phyloP scores from a whole-genome alignment of 1,140 invertebrate genomes.

The Drosophila paulistorum region DNA sequence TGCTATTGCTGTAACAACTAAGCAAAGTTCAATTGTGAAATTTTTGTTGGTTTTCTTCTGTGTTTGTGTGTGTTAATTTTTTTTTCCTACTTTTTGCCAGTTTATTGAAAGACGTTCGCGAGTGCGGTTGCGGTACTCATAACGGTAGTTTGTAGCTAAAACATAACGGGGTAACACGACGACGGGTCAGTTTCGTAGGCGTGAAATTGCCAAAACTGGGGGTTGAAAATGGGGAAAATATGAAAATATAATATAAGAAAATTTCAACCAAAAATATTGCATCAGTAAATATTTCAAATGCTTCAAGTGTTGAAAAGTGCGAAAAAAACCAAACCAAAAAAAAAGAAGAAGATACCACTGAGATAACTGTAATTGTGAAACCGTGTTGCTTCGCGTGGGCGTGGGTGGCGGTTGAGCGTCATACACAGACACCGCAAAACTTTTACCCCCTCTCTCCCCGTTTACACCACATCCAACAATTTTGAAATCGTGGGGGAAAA shows the following conservation, averaged over 20 bases:
- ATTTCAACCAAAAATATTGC: not conserved
- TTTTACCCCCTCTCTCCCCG: not conserved
- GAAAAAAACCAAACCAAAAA: not conserved
- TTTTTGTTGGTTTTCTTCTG: conserved; percentile 36
- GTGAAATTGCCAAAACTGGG: conserved; percentile 19
- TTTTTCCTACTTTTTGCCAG: conserved; percentile 61
- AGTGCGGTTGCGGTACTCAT: conserved; percentile 56
- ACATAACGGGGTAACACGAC: conserved; percentile 33
- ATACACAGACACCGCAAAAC: conserved; percentile 22
- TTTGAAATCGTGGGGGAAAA: not conserved
- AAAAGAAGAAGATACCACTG: conserved; percentile 26
- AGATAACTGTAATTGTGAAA: conserved; percentile 9
- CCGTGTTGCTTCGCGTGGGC: conserved; percentile 19
- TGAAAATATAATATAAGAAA: conserved; percentile 27
- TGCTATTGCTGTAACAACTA: conserved; percentile 46
- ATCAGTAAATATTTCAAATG: not conserved
- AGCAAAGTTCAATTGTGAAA: conserved; percentile 66
- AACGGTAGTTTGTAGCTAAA: conserved; percentile 22
- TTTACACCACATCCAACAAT: not conserved
- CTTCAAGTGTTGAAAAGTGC: not conserved
- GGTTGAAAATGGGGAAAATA: conserved; percentile 34
- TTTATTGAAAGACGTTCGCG: conserved; percentile 64
- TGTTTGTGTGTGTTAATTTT: conserved; percentile 7
- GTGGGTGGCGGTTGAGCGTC: conserved; percentile 5
- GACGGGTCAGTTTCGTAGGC: conserved; percentile 11